Conservation (phyloP, 2,797 vertebrate species). For the Pangasius krempfi region DNA sequence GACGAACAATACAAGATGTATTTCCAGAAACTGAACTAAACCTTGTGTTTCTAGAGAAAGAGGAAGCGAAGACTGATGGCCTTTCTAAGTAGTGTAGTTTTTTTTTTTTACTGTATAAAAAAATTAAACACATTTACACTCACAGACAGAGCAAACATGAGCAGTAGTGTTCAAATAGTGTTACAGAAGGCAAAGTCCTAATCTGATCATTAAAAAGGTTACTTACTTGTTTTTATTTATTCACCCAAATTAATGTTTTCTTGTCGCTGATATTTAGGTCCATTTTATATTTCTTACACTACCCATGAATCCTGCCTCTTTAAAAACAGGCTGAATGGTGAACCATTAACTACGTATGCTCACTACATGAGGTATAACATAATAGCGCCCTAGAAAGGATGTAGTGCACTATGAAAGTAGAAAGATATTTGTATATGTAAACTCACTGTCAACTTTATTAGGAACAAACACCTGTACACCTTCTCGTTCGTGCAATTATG, state of each 20-base stretch:
- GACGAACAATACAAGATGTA: background rate
- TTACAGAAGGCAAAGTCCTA: background rate
- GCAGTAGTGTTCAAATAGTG: background rate
- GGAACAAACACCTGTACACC: background rate
- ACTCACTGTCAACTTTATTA: background rate
- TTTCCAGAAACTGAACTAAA: background rate
- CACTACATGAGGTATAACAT: background rate
- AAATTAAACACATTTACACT: background rate
- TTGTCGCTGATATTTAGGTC: background rate
- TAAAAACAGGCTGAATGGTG: background rate
- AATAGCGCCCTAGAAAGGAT: background rate
- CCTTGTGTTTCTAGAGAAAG: background rate
- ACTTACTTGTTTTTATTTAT: background rate
- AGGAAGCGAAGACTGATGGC: background rate
- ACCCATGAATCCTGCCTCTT: background rate
- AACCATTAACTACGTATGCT: background rate
- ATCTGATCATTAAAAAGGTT: background rate
- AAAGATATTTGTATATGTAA: background rate
- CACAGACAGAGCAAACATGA: background rate
- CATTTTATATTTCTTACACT: background rate
- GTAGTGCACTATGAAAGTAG: background rate
- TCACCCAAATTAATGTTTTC: background rate
- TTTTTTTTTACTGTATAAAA: background rate
- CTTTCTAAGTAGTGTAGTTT: background rate
- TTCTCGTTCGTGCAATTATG: background rate